These are phyloP conservation scores for Tetranychus urticae DNA, from an alignment of 1,140 invertebrate species.

Conservation along the genomic window DNA sequence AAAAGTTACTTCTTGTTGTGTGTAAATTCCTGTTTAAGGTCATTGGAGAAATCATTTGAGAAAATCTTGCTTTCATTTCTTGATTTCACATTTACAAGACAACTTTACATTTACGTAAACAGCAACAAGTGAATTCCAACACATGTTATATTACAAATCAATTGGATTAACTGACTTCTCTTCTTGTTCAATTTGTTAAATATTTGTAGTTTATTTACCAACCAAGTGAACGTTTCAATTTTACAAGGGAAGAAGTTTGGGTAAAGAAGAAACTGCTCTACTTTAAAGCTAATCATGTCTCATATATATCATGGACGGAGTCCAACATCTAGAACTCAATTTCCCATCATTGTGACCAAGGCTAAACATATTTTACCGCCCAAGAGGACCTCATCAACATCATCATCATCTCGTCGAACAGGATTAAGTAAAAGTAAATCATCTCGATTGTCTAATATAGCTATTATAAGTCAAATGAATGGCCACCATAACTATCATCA, in stretches of 20 bases:
- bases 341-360: not conserved
- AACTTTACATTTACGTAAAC: not conserved
- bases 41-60: too few species aligned
- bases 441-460: not conserved
- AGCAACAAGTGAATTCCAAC: not conserved
- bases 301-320: not conserved
- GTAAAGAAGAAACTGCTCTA: not conserved
- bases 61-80: not conserved
- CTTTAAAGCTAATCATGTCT: not conserved
- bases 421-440: not conserved
- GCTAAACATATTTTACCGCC: not conserved
- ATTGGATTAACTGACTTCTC: not conserved
- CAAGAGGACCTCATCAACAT: not conserved
- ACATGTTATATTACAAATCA: not conserved
- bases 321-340: not conserved
- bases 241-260: not conserved
- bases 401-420: not conserved
- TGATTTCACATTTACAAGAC: not conserved
- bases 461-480: not conserved
- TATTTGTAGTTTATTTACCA: not conserved
- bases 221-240: not conserved
- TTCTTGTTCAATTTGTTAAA: too few species aligned
- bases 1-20: not conserved
- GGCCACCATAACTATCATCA: not conserved
- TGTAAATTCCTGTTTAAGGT: not conserved